Evolutionary conservation across 1,140 invertebrate species (phyloP).

Genomic region (Tribolium castaneum): DNA sequence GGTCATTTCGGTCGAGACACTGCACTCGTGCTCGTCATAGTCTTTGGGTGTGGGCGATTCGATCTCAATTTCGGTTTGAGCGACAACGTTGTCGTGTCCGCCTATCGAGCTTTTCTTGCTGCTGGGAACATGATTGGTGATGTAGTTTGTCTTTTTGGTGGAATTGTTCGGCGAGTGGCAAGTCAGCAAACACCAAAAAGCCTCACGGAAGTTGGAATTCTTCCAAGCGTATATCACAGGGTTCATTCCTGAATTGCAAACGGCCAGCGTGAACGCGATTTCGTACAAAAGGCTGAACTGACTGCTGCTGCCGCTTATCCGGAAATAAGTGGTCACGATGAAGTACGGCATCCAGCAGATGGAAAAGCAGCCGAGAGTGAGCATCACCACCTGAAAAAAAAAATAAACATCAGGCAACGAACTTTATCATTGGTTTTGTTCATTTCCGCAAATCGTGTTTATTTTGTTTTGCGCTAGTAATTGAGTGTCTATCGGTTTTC

Average conservation of each 20-base stretch:
- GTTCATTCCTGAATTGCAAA: slow-evolving; percentile 81
- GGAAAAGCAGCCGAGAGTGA: slow-evolving; percentile 79
- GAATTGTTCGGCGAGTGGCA: slow-evolving; percentile 67
- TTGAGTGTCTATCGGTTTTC: slow-evolving; percentile 15
- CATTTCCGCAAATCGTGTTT: neutral
- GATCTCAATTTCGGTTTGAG: neutral
- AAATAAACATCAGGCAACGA: slow-evolving; percentile 11
- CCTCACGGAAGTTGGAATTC: slow-evolving; percentile 77
- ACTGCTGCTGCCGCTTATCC: slow-evolving; percentile 65
- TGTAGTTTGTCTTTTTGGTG: slow-evolving; percentile 50
- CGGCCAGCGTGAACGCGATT: slow-evolving; percentile 75
- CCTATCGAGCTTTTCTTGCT: slow-evolving; percentile 52
- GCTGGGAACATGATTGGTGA: slow-evolving; percentile 61
- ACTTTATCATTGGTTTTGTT: neutral
- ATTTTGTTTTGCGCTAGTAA: neutral
- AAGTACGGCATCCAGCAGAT: slow-evolving; percentile 82
- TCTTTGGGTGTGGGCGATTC: neutral
- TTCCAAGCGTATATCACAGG: slow-evolving; percentile 87
- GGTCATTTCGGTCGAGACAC: slow-evolving; percentile 19
- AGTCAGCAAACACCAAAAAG: slow-evolving; percentile 73
- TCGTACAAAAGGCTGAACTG: slow-evolving; percentile 72
- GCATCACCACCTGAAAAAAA: slow-evolving; percentile 74
- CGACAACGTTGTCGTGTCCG: slow-evolving; percentile 15
- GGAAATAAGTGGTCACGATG: slow-evolving; percentile 72
- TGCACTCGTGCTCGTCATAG: slow-evolving; percentile 23